These are phyloP conservation scores for Ephydatia muelleri DNA, from an alignment of 37 sponge, comb jelly and placozoan genomes.

Conservation along the genomic window DNA sequence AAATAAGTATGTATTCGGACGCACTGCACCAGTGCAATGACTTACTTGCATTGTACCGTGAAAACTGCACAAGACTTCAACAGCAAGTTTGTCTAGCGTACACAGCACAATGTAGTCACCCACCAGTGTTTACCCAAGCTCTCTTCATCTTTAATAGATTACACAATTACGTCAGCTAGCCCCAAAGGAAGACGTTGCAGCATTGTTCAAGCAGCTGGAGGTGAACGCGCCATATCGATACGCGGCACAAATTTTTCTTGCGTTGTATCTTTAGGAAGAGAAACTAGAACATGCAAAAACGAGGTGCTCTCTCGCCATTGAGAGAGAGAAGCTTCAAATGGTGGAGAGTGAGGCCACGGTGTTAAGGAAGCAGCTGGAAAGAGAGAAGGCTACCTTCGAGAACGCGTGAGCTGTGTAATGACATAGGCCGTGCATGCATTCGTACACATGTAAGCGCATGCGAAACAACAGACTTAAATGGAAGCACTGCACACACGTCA, in stretches of 20 bases:
- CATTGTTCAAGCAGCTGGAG: constrained; percentile 5
- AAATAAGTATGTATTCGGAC: neutral
- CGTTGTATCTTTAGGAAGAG: constrained; percentile 44
- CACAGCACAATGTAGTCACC: neutral
- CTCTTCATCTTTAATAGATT: neutral
- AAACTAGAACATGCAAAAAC: constrained; percentile 53
- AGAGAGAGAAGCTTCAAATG: constrained; percentile 47
- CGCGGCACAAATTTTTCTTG: neutral
- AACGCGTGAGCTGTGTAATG: constrained; percentile 62
- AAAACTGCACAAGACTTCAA: neutral
- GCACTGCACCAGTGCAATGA: constrained; percentile 46
- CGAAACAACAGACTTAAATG: too few species aligned
- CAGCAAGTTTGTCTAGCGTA: neutral
- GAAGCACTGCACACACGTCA: too few species aligned
- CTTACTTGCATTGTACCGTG: constrained; percentile 26
- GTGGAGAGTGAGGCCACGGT: constrained; percentile 49
- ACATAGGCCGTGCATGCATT: neutral
- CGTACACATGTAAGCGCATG: neutral
- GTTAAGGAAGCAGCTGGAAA: constrained; percentile 56
- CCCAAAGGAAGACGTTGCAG: neutral
- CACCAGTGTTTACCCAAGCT: too few species aligned
- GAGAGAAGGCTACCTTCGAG: constrained; percentile 80
- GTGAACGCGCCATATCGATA: neutral
- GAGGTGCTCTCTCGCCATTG: neutral
- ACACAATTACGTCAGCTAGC: neutral